Conservation (phyloP, 2,888 invertebrate genomes). For the Drosophila macrothrix region DNA sequence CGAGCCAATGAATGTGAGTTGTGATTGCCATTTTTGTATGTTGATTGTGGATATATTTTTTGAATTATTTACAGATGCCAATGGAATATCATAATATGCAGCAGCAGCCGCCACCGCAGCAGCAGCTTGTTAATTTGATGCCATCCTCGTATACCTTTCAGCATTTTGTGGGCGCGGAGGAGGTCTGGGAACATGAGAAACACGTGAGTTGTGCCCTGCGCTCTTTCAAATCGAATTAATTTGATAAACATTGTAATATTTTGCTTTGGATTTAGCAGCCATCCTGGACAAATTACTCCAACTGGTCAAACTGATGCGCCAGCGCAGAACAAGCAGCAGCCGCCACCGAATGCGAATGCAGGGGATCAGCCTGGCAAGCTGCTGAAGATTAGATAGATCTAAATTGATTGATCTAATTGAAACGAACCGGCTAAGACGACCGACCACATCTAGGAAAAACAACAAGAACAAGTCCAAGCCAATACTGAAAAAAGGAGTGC, state of each 20-base stretch:
- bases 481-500: slow-evolving; percentile 25
- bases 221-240: not conserved
- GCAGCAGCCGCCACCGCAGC: slow-evolving; percentile 72
- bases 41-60: not conserved
- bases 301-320: slow-evolving; percentile 82
- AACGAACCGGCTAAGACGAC: slow-evolving; percentile 17
- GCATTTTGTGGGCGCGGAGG: slow-evolving; percentile 82
- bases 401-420: not conserved
- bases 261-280: slow-evolving; percentile 62
- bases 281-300: slow-evolving; percentile 83
- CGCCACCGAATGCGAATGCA: slow-evolving; percentile 24
- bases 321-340: slow-evolving; percentile 29
- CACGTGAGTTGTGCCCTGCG: slow-evolving; percentile 77
- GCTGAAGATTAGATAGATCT: slow-evolving; percentile 12
- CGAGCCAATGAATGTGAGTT: slow-evolving; percentile 75
- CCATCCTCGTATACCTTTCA: slow-evolving; percentile 82
- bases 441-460: not conserved
- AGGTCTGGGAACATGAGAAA: slow-evolving; percentile 85
- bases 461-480: slow-evolving; percentile 30
- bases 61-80: slow-evolving; percentile 69
- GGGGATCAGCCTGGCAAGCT: slow-evolving; percentile 25
- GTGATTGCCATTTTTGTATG: not conserved
- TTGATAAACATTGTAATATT: not conserved
- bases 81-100: slow-evolving; percentile 84
- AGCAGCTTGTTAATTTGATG: slow-evolving; percentile 81